phyloP scores from a whole-genome alignment of 2,113 vertebrate genomes.

The Myiozetetes cayanensis region DNA sequence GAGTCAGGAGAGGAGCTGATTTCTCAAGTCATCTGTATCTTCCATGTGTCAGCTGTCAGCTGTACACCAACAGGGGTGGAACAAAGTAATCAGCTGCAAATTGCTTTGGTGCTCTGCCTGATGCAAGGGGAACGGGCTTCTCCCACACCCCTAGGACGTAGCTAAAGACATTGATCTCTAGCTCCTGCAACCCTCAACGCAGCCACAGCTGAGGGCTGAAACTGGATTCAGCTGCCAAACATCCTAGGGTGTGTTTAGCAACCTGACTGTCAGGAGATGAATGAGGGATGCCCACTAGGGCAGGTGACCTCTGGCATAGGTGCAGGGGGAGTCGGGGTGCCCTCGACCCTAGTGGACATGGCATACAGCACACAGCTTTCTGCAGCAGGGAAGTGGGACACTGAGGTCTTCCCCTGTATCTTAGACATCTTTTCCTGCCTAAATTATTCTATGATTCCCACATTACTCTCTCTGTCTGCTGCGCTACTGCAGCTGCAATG shows the following conservation, averaged over 20 bases:
- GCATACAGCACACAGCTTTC: not conserved
- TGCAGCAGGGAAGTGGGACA: not conserved
- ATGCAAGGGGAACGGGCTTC: not conserved
- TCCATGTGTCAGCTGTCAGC: slow-evolving; percentile 11
- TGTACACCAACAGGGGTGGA: not conserved
- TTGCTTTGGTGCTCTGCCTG: not conserved
- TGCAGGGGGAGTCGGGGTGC: rapidly evolving
- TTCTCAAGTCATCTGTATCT: not conserved
- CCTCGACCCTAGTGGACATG: rapidly evolving
- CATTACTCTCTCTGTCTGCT: not conserved
- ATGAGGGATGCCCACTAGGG: not conserved
- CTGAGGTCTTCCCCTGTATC: not conserved
- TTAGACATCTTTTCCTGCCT: not conserved
- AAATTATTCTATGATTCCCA: not conserved
- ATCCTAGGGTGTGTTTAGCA: not conserved
- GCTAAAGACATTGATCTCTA: not conserved
- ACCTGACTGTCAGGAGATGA: no score
- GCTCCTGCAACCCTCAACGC: not conserved
- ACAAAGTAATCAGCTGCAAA: not conserved
- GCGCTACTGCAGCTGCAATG: not conserved
- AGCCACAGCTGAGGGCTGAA: not conserved
- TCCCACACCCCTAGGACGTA: not conserved
- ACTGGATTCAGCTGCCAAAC: rapidly evolving
- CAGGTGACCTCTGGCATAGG: rapidly evolving
- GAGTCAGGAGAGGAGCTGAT: not conserved